These are phyloP conservation scores for Neodontobutis hainanensis DNA, from an alignment of 2,113 vertebrate species.

Conservation along the genomic window DNA sequence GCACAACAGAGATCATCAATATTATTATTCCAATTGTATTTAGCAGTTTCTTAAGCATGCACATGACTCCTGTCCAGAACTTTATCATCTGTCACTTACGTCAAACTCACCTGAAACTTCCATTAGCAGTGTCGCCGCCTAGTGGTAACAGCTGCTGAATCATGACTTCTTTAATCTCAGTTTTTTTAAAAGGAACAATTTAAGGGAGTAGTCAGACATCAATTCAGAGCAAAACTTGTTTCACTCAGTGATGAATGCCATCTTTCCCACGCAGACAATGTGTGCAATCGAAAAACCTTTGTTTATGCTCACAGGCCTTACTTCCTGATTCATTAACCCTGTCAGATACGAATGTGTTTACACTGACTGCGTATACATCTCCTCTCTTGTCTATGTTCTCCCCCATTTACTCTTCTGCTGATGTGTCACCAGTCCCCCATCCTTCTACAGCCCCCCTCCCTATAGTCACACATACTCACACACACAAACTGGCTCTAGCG, in stretches of 20 bases:
- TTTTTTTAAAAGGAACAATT: neutral
- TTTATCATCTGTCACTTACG: slow-evolving; percentile 23
- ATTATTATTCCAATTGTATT: neutral
- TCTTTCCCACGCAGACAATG: neutral
- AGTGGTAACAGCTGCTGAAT: slow-evolving; percentile 33
- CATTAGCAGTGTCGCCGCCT: slow-evolving; percentile 29
- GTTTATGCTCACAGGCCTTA: neutral
- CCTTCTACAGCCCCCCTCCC: slow-evolving; percentile 36
- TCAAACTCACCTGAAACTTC: neutral
- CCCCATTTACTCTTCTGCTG: slow-evolving; percentile 53
- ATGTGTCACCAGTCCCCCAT: slow-evolving; percentile 69
- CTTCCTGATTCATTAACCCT: slow-evolving; percentile 33
- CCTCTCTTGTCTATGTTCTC: slow-evolving; percentile 31
- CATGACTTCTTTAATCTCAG: neutral
- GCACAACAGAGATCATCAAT: neutral
- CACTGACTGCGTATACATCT: slow-evolving; percentile 33
- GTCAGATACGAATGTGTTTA: slow-evolving; percentile 27
- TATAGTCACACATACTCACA: slow-evolving; percentile 30
- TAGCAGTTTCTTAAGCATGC: slow-evolving; percentile 28
- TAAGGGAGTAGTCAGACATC: too few species aligned
- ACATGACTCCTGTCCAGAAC: slow-evolving; percentile 28
- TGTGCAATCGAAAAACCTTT: neutral
- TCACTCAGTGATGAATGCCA: neutral
- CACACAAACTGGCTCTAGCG: slow-evolving; percentile 56
- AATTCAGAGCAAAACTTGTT: neutral